Evolutionary conservation across 2,113 vertebrate species (phyloP), one percentile per base, ranked within the genome.

Genomic region (Tragelaphus scriptus): DNA sequence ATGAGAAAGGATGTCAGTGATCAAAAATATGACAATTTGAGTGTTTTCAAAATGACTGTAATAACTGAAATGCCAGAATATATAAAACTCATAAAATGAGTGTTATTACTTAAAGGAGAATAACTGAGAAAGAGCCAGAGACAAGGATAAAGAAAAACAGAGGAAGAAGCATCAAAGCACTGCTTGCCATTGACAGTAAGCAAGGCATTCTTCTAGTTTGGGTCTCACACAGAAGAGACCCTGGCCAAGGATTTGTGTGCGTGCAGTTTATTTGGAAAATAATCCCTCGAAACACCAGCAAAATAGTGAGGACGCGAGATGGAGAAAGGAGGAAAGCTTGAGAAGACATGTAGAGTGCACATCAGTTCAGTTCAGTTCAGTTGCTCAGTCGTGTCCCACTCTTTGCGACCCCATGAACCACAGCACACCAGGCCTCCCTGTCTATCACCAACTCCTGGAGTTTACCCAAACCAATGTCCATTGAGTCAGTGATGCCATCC

Each of bases 311-410:
- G 59, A 1, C 15, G 0, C 1, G 5, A 56, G 51, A 36, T 16
- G 30, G 77, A 94, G 23, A 82, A 28, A 81, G 47, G 55, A 58
- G 12, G 28, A 47, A 53, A 47, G 49, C 13, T 88, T 28, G 32
- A 81, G 47, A 53, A 36, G 6, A 14, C 2, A 36, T 14, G 40
- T 6, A 25, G 56, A 11, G 3, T 10, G 13, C 2, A 6, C 0
- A 0, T 7, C 12, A 53, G 28, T 30, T 30, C 61, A 63, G 59
- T 61, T 11, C 59, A 30, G 59, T 61, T 15, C 59, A 63, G 59
- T 30, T 1, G 0, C 12, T 15, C 61, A 30, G 6, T 30, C 6
- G 2, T 63, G 28, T 30, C 28, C 6, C 0, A 63, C 28, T 63
- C 61, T 61, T 61, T 63, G 61, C 0, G 1, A 63, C 28, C 28